These are phyloP conservation scores for Protonemura montana DNA, from an alignment of 2,888 invertebrate species.

Conservation along the genomic window DNA sequence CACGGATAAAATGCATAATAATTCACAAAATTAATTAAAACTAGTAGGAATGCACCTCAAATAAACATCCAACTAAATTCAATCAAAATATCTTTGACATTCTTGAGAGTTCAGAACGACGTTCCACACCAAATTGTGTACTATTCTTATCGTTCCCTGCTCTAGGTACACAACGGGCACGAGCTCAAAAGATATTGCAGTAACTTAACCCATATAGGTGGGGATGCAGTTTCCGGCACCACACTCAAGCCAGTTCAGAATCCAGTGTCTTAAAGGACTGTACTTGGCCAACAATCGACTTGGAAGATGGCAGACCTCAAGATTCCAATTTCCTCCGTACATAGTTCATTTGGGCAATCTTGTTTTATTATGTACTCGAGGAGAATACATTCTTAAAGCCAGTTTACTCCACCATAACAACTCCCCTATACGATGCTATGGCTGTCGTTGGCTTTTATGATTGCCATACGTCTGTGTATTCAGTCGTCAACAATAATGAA, in stretches of 20 bases:
- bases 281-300: conserved; percentile 1
- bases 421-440: not conserved
- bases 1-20: not conserved
- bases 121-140: not conserved
- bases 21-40: not conserved
- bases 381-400: not conserved
- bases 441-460: conserved; percentile 20
- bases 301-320: conserved; percentile 30
- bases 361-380: conserved; percentile 37
- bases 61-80: not conserved
- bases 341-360: conserved; percentile 37
- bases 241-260: not conserved
- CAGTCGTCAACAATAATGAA: conserved; percentile 28
- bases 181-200: not conserved
- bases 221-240: not conserved
- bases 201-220: not conserved
- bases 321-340: conserved; percentile 36
- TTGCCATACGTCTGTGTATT: conserved; percentile 9
- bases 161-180: not conserved
- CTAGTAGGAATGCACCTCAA: not conserved
- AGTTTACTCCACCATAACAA: not conserved
- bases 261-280: not conserved
- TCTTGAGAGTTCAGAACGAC: not conserved
- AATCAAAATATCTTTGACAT: not conserved
- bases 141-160: not conserved